Base-by-base conservation (phyloP, 2,888 invertebrate genomes). In the Trypoxylon attenuatum region DNA sequence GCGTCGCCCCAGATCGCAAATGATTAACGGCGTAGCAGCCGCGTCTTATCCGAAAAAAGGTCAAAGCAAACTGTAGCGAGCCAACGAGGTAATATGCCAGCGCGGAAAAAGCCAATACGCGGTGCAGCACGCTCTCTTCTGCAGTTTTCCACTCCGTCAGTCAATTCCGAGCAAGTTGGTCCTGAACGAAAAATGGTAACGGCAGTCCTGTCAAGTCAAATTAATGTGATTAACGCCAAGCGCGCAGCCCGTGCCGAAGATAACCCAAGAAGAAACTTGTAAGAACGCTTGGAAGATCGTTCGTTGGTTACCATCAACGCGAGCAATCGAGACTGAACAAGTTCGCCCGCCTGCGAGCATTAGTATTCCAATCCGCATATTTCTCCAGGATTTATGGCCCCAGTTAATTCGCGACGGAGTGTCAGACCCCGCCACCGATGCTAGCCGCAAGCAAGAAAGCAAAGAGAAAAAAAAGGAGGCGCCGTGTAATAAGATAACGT, bases 401-500 rank as follows among this genome's bases (percentile, higher is more conserved):
- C n/a, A n/a, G n/a, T n/a, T n/a, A n/a, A n/a, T n/a, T n/a, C n/a
- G n/a, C n/a, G n/a, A n/a, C n/a, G n/a, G n/a, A n/a, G n/a, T n/a
- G n/a, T n/a, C n/a, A n/a, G n/a, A n/a, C n/a, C n/a, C n/a, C n/a
- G n/a, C n/a, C n/a, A n/a, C n/a, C n/a, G n/a, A n/a, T n/a, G n/a
- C n/a, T n/a, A n/a, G n/a, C n/a, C n/a, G n/a, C n/a, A n/a, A n/a
- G 5, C 8, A 23, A 15, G 2, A 1, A 10, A 15, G n/a, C 18
- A 22, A 15, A 6, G 16, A 46, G 13, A 5, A 46, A 51, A 41
- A 6, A 47, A 46, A 15, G 18, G 22, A n/a, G 21, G 23, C 15
- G 18, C 43, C n/a, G n/a, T n/a, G 33, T 75, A 72, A 72, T 72
- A 62, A 62, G 72, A 71, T 66, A 59, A 71, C 67, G 16, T 55